A percentile compares a stretch with the other conserved stretches of the same genome.
Evolutionary conservation across 1,140 invertebrate genomes (phyloP).

Genomic region (Oryzaephilus surinamensis): DNA sequence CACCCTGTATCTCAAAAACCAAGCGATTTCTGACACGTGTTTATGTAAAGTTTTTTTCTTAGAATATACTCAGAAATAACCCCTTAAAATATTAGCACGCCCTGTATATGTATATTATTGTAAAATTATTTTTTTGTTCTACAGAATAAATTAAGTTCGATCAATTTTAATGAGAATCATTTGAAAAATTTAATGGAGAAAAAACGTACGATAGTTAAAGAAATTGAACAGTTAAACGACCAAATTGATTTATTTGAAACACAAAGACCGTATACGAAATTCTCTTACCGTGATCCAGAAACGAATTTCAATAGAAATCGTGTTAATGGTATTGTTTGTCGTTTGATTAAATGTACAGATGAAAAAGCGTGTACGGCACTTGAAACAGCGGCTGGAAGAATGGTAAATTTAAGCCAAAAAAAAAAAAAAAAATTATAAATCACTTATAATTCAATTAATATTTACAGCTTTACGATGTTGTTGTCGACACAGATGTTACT

Average conservation of each 20-base stretch:
- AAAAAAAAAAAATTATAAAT: too few species aligned
- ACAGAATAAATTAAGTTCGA: too few species aligned
- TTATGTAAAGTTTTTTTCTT: too few species aligned
- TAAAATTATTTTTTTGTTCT: too few species aligned
- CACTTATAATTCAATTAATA: slow-evolving; percentile 8
- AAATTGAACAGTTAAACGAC: slow-evolving; percentile 45
- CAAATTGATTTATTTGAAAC: slow-evolving; percentile 50
- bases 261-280: slow-evolving; percentile 55
- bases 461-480: slow-evolving; percentile 76
- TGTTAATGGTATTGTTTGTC: slow-evolving; percentile 64
- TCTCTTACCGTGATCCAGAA: slow-evolving; percentile 64
- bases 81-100: too few species aligned
- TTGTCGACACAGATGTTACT: slow-evolving; percentile 79
- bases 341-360: slow-evolving; percentile 68
- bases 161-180: slow-evolving; percentile 58
- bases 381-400: slow-evolving; percentile 76
- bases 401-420: slow-evolving; percentile 43
- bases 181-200: slow-evolving; percentile 47
- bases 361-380: slow-evolving; percentile 65
- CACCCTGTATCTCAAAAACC: too few species aligned
- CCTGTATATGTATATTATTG: too few species aligned
- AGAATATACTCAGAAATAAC: too few species aligned
- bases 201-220: slow-evolving; percentile 39
- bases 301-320: slow-evolving; percentile 63
- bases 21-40: too few species aligned